These are phyloP conservation scores for Germaria angustata DNA, from an alignment of 2,888 invertebrate species.

Conservation along the genomic window DNA sequence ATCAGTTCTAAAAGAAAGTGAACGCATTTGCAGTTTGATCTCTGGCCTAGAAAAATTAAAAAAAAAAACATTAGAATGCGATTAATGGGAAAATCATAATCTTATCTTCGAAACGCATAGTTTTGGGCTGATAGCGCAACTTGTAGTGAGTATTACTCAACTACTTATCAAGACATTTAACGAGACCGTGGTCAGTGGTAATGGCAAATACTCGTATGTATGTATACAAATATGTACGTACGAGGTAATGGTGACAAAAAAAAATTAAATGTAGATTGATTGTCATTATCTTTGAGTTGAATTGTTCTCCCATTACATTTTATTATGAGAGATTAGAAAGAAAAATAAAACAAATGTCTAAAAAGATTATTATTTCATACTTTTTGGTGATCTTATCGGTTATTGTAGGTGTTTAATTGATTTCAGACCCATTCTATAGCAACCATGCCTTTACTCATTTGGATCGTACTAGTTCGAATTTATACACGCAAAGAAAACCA, in stretches of 20 bases:
- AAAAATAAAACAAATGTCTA: not conserved
- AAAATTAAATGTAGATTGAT: not conserved
- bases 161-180: not conserved
- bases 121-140: not conserved
- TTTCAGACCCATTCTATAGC: not conserved
- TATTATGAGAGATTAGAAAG: not conserved
- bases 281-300: not conserved
- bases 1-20: not conserved
- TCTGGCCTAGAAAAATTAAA: not conserved
- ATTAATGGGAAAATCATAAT: not conserved
- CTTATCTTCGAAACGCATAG: not conserved
- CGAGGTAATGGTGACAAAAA: too few relatives aligned
- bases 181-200: too few relatives aligned
- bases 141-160: not conserved
- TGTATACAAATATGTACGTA: too few relatives aligned
- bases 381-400: not conserved
- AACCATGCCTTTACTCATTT: not conserved
- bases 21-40: not conserved
- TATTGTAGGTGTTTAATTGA: conserved; percentile 23
- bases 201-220: too few relatives aligned
- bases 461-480: not conserved
- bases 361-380: conserved; percentile 4
- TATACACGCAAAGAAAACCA: too few relatives aligned
- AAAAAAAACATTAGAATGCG: not conserved
- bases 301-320: not conserved